Evolutionary conservation across 2,888 invertebrate genomes (phyloP).

Genomic region (Brenthis hecate): DNA sequence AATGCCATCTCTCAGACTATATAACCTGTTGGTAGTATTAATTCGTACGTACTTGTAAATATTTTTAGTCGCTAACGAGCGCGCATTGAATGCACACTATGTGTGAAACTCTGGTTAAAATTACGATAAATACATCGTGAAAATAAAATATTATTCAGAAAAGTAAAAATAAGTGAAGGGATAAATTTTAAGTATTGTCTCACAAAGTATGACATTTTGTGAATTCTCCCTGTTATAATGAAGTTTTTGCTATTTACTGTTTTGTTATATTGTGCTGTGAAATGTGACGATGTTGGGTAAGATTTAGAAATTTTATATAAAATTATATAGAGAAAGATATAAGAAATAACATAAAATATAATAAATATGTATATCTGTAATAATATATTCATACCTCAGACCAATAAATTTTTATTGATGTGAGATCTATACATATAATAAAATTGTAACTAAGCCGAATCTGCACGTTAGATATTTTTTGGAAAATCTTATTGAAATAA

Average conservation of each 20-base stretch:
- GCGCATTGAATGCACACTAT: constrained; percentile 36
- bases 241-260: constrained; percentile 50
- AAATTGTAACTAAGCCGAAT: too few species aligned
- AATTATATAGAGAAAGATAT: too few species aligned
- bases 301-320: constrained; percentile 37
- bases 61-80: constrained; percentile 49
- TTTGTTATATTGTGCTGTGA: constrained; percentile 63
- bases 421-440: too few species aligned
- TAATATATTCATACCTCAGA: too few species aligned
- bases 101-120: constrained; percentile 35
- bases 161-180: background rate
- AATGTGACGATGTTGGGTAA: constrained; percentile 65
- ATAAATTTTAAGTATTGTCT: background rate
- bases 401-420: too few species aligned
- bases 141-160: constrained; percentile 14
- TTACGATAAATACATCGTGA: constrained; percentile 5
- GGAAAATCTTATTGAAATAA: too few species aligned
- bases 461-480: too few species aligned
- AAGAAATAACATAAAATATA: too few species aligned
- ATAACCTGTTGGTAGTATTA: constrained; percentile 39
- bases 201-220: background rate
- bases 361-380: too few species aligned
- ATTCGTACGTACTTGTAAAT: constrained; percentile 29
- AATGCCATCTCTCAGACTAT: constrained; percentile 23
- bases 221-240: constrained; percentile 32